Evolutionary conservation across 37 sponge, comb jelly and placozoan genomes (phyloP), one percentile per base, ranked within the genome.

Genomic region (Geodia barretti): DNA sequence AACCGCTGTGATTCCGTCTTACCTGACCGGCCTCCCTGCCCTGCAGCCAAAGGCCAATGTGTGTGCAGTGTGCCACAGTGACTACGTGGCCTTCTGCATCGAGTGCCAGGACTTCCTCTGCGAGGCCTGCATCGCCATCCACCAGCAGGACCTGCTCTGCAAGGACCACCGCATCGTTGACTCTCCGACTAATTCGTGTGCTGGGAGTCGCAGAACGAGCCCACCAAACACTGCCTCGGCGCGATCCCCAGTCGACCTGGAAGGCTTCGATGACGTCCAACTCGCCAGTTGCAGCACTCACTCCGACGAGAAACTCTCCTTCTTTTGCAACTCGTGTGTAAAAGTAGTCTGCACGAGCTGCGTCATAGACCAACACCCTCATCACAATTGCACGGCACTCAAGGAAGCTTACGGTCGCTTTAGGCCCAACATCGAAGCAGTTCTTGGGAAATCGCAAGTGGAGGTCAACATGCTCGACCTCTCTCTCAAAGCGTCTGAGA

Each of bases 101-200:
- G 89, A 83, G 4, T 83, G 89, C 64, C 39, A 77, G 35, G 84
- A 88, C 23, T 82, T 71, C 63, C 72, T 89, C 38, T 89, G 89
- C 26, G 58, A 37, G 28, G 43, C 42, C 43, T 89, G 89, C 42
- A 41, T 68, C 8, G 39, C 29, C 28, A 36, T 42, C 1, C 90
- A 89, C 66, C 17, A 74, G 61, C 28, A 78, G 42, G 67, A 31
- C 5, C 43, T 21, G 23, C 1, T 43, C 24, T 41, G 68, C 1
- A 74, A 75, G 39, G 69, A 86, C 38, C 81, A 74, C 74, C 73
- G 59, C 11, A 73, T 75, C 24, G 32, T 84, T 1, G 29, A 47
- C 8, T 31, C 85, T 60, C 85, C 77, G 4, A 25, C 38, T 21
- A 62, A 32, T 0, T 72, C 81, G 5, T 26, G 31, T 25, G 26